These are phyloP conservation scores for Galago senegalensis DNA, from an alignment of 2,797 vertebrate species.

Conservation along the genomic window DNA sequence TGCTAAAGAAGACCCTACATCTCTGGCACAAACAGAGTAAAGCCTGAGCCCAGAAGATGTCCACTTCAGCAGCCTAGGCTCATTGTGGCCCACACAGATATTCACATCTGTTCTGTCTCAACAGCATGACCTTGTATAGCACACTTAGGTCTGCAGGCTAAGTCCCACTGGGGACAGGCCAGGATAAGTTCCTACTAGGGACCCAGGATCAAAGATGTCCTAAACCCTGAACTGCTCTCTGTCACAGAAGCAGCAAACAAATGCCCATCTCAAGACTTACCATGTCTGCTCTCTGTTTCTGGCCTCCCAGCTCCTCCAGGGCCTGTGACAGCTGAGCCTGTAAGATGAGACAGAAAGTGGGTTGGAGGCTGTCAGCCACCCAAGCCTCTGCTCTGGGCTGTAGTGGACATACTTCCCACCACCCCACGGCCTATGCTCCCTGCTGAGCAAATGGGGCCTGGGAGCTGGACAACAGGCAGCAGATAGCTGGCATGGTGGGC, in stretches of 20 bases:
- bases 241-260: not conserved
- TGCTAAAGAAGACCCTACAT: not conserved
- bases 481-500: not conserved
- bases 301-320: conserved; percentile 93
- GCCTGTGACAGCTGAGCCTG: conserved; percentile 94
- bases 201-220: not conserved
- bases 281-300: conserved; percentile 94
- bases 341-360: conserved; percentile 71
- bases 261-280: conserved; percentile 87
- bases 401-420: not conserved
- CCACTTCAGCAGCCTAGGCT: not conserved
- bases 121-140: not conserved
- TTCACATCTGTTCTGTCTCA: not conserved
- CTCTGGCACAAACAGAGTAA: not conserved
- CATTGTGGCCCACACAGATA: not conserved
- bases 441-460: not conserved
- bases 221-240: not conserved
- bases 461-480: not conserved
- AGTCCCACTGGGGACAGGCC: not conserved
- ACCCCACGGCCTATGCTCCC: rapidly evolving
- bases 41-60: not conserved
- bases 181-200: not conserved
- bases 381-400: not conserved
- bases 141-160: no score
- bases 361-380: not conserved